A percentile compares a stretch with the other conserved stretches of the same genome.
phyloP scores from a whole-genome alignment of 2,888 invertebrate species.

The Acanthoscelides obtectus region DNA sequence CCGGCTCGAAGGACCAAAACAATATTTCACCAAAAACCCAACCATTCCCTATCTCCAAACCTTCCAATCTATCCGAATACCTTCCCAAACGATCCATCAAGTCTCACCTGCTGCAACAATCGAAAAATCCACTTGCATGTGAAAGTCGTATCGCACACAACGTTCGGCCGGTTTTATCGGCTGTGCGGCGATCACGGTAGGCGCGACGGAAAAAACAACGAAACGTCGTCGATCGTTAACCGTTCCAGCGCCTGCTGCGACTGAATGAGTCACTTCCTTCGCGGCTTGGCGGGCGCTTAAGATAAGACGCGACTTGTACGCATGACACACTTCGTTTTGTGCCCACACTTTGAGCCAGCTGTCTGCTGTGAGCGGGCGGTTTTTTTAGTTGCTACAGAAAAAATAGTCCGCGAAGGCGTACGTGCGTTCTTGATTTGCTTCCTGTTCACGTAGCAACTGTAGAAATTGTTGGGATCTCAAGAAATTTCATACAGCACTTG shows the following conservation, averaged over 20 bases:
- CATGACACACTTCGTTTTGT: conserved; percentile 15
- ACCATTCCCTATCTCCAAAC: neutral
- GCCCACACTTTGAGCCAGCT: neutral
- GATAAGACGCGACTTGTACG: conserved; percentile 13
- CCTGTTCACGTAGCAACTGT: too few species aligned
- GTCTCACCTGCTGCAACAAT: neutral
- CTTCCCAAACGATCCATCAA: neutral
- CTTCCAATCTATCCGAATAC: neutral
- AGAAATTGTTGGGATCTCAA: too few species aligned
- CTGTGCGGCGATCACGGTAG: neutral
- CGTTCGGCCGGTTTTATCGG: too few species aligned
- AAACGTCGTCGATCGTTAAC: neutral
- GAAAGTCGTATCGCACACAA: neutral
- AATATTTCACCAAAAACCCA: neutral
- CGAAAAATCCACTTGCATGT: neutral
- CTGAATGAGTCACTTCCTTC: conserved; percentile 17
- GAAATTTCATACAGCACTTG: too few species aligned
- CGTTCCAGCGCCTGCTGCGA: conserved; percentile 14
- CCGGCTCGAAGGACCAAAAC: neutral
- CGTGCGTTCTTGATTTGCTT: neutral
- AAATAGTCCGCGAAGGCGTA: neutral
- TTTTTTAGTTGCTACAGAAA: neutral
- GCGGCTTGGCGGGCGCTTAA: conserved; percentile 10
- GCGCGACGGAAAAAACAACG: neutral
- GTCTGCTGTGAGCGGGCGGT: neutral